Base-by-base conservation (phyloP, 2,113 vertebrate species). In the Mellivora capensis region DNA sequence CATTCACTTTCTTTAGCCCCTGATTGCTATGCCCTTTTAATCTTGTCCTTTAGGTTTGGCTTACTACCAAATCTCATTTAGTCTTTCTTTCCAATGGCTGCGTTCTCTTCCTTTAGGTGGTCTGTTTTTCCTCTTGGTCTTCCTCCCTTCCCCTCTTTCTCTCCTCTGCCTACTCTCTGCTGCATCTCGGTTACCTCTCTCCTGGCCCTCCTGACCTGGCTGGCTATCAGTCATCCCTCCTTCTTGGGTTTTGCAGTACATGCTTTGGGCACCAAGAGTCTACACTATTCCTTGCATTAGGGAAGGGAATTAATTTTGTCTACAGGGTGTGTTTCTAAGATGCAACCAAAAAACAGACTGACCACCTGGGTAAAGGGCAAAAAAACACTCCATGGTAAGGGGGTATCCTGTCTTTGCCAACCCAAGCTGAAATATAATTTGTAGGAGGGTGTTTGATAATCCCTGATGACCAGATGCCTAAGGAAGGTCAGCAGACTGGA, bases 1-100 rank as follows among this genome's bases (percentile, higher is more conserved):
- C 54, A 37, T 95, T 47, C 31, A 39, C 90, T 47, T 57, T 4
- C 2, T 86, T 74, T 95, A 47, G 71, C 87, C 89, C 79, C 71
- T 80, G 94, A 80, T 25, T 87, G 64, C 62, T 62, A 74, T 4
- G 82, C 69, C 52, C 44, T 96, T 93, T 37, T 29, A 42, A 29
- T 31, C 34, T 81, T 92, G 85, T 34, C 29, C 25, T 47, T 87
- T 2, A 0, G 4, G 21, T 86, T 25, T 23, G 29, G 31, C 17
- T 8, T 31, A 13, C 47, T 34, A 54, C 1, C 25, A 69, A 25
- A 10, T 42, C 11, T 34, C 54, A 74, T 42, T 42, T 52, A 17
- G 25, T 39, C 37, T 83, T 61, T 44, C 59, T 57, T 2, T 18
- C 31, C 20, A 18, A 62, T 21, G 4, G 1, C 25, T 67, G 18